A percentile compares a stretch with the other conserved stretches of the same genome.
Evolutionary conservation across 2,113 vertebrate genomes (phyloP).

Genomic region (Balaenoptera acutorostrata): DNA sequence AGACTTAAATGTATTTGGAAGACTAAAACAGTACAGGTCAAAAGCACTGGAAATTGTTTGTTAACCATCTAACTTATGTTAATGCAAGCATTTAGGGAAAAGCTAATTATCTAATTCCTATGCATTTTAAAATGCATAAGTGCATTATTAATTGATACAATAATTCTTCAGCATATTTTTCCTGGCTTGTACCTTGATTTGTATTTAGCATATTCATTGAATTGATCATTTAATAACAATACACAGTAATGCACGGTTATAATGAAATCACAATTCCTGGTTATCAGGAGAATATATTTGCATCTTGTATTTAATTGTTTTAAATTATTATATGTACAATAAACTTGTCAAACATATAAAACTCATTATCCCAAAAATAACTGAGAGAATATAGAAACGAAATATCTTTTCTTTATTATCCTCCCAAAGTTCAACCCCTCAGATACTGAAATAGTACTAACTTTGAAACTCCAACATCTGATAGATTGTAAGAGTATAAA

Average conservation of each 20-base stretch:
- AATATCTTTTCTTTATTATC: background rate
- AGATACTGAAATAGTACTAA: background rate
- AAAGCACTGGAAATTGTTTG: background rate
- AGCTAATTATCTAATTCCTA: slow-evolving; percentile 51
- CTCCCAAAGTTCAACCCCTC: background rate
- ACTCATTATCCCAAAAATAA: background rate
- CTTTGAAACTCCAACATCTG: background rate
- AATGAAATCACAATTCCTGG: slow-evolving; percentile 33
- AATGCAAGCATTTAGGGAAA: background rate
- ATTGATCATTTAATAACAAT: slow-evolving; percentile 51
- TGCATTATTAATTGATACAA: slow-evolving; percentile 50
- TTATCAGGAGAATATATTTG: background rate
- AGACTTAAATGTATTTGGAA: slow-evolving; percentile 4
- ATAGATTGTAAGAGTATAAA: background rate
- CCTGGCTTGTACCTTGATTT: slow-evolving; percentile 33
- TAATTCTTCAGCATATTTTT: slow-evolving; percentile 36
- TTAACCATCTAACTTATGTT: background rate
- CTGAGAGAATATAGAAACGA: background rate
- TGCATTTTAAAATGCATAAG: slow-evolving; percentile 36
- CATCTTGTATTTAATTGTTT: background rate
- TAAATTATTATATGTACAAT: background rate
- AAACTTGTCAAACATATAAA: background rate
- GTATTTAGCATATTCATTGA: slow-evolving; percentile 19
- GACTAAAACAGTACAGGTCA: background rate
- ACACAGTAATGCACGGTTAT: background rate